Evolutionary conservation across 2,888 invertebrate genomes (phyloP), one percentile per base, ranked within the genome.

Genomic region (Xylota sylvarum): DNA sequence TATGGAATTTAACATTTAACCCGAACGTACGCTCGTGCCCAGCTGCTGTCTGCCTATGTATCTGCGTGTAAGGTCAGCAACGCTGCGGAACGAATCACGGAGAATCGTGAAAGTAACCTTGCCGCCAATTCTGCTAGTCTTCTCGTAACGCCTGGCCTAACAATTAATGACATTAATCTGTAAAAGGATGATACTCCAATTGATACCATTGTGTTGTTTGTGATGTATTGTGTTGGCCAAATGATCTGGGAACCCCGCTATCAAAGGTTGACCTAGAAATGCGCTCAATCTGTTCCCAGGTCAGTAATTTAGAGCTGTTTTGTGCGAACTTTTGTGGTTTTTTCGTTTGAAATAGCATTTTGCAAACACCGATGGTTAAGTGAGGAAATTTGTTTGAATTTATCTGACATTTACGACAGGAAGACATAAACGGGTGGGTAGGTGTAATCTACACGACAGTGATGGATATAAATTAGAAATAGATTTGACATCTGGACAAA

Each of bases 401-500:
- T 46, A 32, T 60, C 64, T 37, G 82, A 70, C 70, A 23, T 77
- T 82, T 76, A 82, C 64, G 64, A 72, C 78, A 46, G 78, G 78
- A 60, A 73, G 70, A 65, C 77, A 60, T 58, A 30, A 58, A 67
- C 32, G 50, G 35, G n/a, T 19, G 48, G 23, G 56, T 23, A 74
- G 69, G 52, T 62, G 81, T 37, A 58, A 69, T 56, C 27, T 35
- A 35, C 60, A n/a, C 40, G 65, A 58, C 78, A 83, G 65, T 78
- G 78, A 78, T 60, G 72, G 65, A 83, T 78, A 58, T 52, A 72
- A 78, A 77, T 77, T 46, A 43, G 9, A 50, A 52, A 69, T 52
- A 27, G 27, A 78, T 65, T 78, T 78, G 83, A 78, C 77, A 60
- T 46, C 52, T 73, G 32, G 60, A 83, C 72, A 83, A 77, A 58